Base-by-base conservation (phyloP, 1,140 invertebrate genomes). In the Drosophila pectinifera region DNA sequence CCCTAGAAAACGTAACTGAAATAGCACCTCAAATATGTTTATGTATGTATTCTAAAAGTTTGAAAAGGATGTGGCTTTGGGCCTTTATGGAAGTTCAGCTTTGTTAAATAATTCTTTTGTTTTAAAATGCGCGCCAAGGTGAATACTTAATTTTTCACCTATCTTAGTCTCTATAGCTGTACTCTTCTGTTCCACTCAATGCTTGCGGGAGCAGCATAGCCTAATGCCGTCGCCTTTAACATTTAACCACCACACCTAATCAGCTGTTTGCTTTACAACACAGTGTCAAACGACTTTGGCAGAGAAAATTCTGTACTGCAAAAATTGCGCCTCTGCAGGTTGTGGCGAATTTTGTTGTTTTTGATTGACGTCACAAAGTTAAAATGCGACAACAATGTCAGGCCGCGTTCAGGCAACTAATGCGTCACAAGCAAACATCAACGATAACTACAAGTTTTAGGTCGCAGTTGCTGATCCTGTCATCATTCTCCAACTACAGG, bases 371-470 rank as follows among this genome's bases (percentile, higher is more conserved):
- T 51, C 18, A 51, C 7, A n/a, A 53, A 62, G 11, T 20, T 28
- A 83, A 20, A 41, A 85, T 85, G 82, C 70, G 43, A 64, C 62
- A 63, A 57, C 49, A 57, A 26, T 80, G 49, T 20, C 39, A 57
- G 4, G 13, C 34, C 26, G 68, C 31, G n/a, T 16, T 81, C 2
- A 43, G 42, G 20, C 48, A 73, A 38, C 48, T 81, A 14, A 36
- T 69, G 65, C 64, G 65, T 53, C 67, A 84, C 18, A 14, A 49
- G 34, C 48, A 53, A 70, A 22, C 38, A 49, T 18, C 48, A 16
- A 48, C 38, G 41, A 36, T 48, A 64, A 10, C 36, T 5, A n/a
- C 18, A 22, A 20, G 3, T 31, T 14, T 28, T 24, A 11, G 24
- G 24, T 20, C 31, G 28, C 16, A 43, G 10, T 14, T 53, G n/a